A percentile compares a stretch with the other conserved stretches of the same genome.
These are phyloP conservation scores for Anguilla megastoma DNA, from an alignment of 2,797 vertebrate species.

Conservation along the genomic window DNA sequence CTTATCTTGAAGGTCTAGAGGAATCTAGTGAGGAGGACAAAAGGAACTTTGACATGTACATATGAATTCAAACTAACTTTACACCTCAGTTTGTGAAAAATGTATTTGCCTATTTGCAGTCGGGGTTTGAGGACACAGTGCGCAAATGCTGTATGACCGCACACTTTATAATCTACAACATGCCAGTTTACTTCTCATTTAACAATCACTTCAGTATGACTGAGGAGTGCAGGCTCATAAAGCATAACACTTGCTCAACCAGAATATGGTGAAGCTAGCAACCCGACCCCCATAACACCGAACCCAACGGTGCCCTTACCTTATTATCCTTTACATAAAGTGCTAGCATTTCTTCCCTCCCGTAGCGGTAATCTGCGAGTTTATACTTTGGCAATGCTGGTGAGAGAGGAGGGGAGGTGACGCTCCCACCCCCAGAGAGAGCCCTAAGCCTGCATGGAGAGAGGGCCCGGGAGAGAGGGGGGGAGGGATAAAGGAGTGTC, in stretches of 20 bases:
- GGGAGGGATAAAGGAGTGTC: slow-evolving; percentile 28
- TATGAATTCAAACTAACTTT: not conserved
- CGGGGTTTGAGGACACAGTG: not conserved
- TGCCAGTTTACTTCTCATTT: not conserved
- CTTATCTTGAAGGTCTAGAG: slow-evolving; percentile 95
- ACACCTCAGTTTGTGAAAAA: not conserved
- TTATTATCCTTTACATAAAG: slow-evolving; percentile 99
- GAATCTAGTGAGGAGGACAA: slow-evolving; percentile 75
- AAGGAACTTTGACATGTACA: not conserved
- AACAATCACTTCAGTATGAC: not conserved
- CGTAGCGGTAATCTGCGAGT: slow-evolving; percentile 98
- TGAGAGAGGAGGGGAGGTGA: slow-evolving; percentile 95
- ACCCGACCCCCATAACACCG: not conserved
- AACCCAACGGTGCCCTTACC: slow-evolving; percentile 67
- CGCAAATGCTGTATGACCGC: not conserved
- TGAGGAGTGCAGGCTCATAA: not conserved
- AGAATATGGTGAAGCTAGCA: not conserved
- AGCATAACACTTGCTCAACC: not conserved
- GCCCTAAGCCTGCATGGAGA: slow-evolving; percentile 85
- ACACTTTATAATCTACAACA: not conserved
- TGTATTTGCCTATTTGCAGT: not conserved
- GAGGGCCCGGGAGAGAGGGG: slow-evolving; percentile 29
- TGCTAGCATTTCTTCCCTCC: slow-evolving; percentile 99
- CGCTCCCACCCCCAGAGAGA: slow-evolving; percentile 87
- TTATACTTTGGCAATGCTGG: slow-evolving; percentile 98